Evolutionary conservation across 2,888 invertebrate genomes (phyloP).

Genomic region (Cantharis flavilabris): DNA sequence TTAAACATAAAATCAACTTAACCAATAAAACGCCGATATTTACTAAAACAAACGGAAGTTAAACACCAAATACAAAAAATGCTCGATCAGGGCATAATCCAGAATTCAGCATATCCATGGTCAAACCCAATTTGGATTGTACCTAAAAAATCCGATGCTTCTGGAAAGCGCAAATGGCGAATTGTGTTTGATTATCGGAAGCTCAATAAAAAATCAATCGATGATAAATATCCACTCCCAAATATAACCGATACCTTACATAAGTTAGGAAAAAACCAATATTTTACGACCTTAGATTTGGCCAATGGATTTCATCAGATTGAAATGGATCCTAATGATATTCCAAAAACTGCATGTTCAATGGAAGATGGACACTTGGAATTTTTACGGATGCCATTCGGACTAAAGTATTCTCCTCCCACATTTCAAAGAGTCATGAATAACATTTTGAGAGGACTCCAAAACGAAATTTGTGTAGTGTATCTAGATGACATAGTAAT

Average conservation of each 20-base stretch:
- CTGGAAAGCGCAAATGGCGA: not conserved
- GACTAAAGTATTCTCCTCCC: too few species aligned
- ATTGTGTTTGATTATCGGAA: not conserved
- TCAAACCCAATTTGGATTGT: slow-evolving; percentile 38
- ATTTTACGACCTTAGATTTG: not conserved
- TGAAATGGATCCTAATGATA: too few species aligned
- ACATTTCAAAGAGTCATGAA: too few species aligned
- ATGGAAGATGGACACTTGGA: too few species aligned
- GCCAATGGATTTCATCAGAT: too few species aligned
- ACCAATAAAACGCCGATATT: too few species aligned
- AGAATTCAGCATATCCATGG: slow-evolving; percentile 37
- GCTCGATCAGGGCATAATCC: slow-evolving; percentile 38
- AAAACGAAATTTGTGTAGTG: too few species aligned
- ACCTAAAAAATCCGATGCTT: slow-evolving; percentile 40
- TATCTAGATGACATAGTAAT: too few species aligned
- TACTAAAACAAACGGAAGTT: slow-evolving; percentile 29
- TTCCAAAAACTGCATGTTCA: too few species aligned
- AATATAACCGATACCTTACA: not conserved
- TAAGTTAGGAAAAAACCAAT: not conserved
- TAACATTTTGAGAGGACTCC: too few species aligned
- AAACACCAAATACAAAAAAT: slow-evolving; percentile 40
- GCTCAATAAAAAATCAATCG: not conserved
- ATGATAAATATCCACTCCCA: not conserved
- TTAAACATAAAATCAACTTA: too few species aligned
- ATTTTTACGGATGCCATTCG: too few species aligned